Evolutionary conservation across 1,140 invertebrate species (phyloP).

Genomic region (Metopolophium dirhodum): DNA sequence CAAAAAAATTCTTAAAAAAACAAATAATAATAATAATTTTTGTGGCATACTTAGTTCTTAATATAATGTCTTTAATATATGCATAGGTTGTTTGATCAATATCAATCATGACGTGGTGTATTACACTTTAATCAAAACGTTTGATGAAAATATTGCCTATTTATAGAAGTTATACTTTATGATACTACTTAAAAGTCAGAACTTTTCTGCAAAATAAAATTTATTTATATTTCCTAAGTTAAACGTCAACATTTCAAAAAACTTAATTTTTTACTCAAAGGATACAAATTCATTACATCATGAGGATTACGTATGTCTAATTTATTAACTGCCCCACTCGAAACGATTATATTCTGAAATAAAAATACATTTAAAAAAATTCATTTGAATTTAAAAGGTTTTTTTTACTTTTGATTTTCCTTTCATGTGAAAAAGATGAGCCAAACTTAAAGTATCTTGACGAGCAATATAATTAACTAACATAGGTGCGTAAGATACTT

Average conservation of each 20-base stretch:
- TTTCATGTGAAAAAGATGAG: slow-evolving; percentile 35
- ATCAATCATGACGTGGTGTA: background rate
- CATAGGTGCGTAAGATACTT: slow-evolving; percentile 21
- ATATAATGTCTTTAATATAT: background rate
- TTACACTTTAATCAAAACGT: too few species aligned
- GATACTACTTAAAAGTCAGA: background rate
- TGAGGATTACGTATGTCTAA: slow-evolving; percentile 17
- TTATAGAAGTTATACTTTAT: background rate
- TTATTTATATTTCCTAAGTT: background rate
- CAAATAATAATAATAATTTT: background rate
- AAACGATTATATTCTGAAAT: slow-evolving; percentile 41
- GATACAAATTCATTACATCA: slow-evolving; percentile 49
- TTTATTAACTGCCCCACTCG: background rate
- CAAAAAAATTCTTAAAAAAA: background rate
- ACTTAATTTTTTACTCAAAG: background rate
- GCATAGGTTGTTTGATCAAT: background rate
- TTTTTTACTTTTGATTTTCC: slow-evolving; percentile 53
- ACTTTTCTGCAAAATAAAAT: background rate
- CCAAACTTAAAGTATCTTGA: slow-evolving; percentile 32
- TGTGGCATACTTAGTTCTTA: background rate
- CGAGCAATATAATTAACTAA: background rate
- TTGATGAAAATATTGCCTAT: background rate
- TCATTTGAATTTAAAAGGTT: background rate
- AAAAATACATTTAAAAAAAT: background rate
- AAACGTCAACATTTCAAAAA: background rate